Base-by-base conservation (phyloP, 2,888 invertebrate genomes). In the Allophyes oxyacanthae region DNA sequence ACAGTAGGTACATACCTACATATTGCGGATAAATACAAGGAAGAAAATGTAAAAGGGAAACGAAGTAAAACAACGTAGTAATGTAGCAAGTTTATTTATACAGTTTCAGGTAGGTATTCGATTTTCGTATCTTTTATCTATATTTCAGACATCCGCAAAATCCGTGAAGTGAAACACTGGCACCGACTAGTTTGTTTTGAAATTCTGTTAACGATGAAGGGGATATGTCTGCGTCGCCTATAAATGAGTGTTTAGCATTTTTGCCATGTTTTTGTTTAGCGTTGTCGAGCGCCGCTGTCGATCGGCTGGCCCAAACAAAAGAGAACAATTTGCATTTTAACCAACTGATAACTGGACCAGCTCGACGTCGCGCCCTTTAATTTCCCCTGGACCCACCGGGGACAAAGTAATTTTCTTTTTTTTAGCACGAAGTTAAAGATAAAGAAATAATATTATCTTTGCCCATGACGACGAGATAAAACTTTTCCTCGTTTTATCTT, bases 271-370 rank as follows among this genome's bases (percentile, higher is more conserved):
- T 79, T 78, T 74, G 74, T 64, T 58, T 66, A 65, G 65, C 59
- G 72, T 62, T 72, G 71, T 73, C 68, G 78, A 66, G 76, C 79
- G 62, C 67, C 74, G 71, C 72, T 82, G 85, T 83, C 85, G 84
- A 88, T 88, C 84, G 82, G 72, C 73, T 67, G 72, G 75, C 77
- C 79, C 83, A 88, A 90, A 92, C 91, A 91, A 91, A 92, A 88
- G 87, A 84, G 82, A 83, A 85, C 83, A 87, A 91, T 93, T 92
- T 92, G 88, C 93, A 92, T 91, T 91, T 90, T 90, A 91, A 90
- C 87, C 85, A 88, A 88, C 89, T 88, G 89, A 90, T 91, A 90
- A 91, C 90, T 86, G 83, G 82, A 79, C 84, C 79, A 81, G 82
- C 81, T 78, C 83, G 76, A 79, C 84, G 78, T 75, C 70, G 80